phyloP scores from a whole-genome alignment of 2,888 invertebrate species.

The Drosophila neoperkinsi region DNA sequence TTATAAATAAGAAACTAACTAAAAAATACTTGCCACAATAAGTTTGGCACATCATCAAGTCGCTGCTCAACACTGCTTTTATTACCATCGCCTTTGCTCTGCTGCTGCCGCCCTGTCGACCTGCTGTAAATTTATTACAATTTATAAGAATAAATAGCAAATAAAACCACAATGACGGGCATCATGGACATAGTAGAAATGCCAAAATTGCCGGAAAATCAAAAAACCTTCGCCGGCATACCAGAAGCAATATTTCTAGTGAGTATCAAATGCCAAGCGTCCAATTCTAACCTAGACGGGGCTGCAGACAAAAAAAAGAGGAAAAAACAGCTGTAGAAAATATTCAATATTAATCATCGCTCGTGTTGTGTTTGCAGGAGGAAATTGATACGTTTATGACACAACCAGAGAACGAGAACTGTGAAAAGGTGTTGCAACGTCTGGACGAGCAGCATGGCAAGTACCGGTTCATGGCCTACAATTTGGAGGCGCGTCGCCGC shows the following conservation, averaged over 20 bases:
- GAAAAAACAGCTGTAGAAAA: constrained; percentile 49
- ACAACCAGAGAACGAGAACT: constrained; percentile 92
- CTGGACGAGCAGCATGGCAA: constrained; percentile 97
- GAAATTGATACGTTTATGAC: constrained; percentile 98
- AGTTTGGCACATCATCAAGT: neutral
- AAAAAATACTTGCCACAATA: constrained; percentile 14
- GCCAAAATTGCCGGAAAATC: constrained; percentile 85
- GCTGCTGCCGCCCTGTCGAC: constrained; percentile 40
- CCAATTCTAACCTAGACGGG: constrained; percentile 68
- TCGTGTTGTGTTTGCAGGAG: constrained; percentile 87
- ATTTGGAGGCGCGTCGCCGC: constrained; percentile 93
- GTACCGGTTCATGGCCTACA: constrained; percentile 98
- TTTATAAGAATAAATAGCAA: constrained; percentile 32
- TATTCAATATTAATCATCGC: constrained; percentile 50
- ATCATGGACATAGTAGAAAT: constrained; percentile 83
- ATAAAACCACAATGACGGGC: constrained; percentile 78
- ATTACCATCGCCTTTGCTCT: constrained; percentile 27
- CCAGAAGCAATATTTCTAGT: constrained; percentile 95
- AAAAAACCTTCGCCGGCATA: constrained; percentile 91
- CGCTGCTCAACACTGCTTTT: constrained; percentile 36
- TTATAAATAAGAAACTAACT: neutral
- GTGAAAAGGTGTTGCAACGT: constrained; percentile 93
- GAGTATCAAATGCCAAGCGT: constrained; percentile 84
- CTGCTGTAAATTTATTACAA: constrained; percentile 66
- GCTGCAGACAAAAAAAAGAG: constrained; percentile 22